phyloP scores from a whole-genome alignment of 2,113 vertebrate species.

The Oreochromis spilurus region DNA sequence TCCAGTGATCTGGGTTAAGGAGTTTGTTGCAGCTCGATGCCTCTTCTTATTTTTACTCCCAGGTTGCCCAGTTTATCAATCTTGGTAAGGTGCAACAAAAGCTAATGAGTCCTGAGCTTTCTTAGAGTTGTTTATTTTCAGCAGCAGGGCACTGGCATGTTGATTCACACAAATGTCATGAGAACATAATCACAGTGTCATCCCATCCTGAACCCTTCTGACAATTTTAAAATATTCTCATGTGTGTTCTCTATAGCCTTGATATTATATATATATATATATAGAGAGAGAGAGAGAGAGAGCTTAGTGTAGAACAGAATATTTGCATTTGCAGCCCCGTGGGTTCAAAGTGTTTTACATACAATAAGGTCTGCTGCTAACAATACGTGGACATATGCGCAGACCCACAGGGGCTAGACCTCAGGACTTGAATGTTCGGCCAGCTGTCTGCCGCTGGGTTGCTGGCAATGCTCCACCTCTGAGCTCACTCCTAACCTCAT shows the following conservation, averaged over 20 bases:
- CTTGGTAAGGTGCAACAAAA: background rate
- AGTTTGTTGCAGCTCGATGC: background rate
- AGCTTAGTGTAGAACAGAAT: background rate
- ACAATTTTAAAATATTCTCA: background rate
- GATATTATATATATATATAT: too few relatives aligned
- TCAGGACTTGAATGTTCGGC: slow-evolving; percentile 24
- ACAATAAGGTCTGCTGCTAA: slow-evolving; percentile 2
- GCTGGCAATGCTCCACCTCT: slow-evolving; percentile 46
- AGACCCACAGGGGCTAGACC: slow-evolving; percentile 1
- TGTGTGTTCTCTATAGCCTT: background rate
- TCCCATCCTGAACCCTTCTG: too few relatives aligned
- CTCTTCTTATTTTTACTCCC: background rate
- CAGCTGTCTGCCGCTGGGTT: slow-evolving; percentile 58
- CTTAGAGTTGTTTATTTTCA: background rate
- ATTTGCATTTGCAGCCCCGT: background rate
- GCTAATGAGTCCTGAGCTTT: background rate
- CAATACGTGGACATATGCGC: slow-evolving; percentile 31
- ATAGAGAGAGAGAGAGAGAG: too few relatives aligned
- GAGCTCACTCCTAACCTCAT: slow-evolving; percentile 38
- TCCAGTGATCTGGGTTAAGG: background rate
- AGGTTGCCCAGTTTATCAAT: background rate
- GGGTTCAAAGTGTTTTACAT: background rate
- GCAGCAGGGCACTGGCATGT: too few relatives aligned
- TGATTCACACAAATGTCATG: background rate
- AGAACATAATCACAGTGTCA: background rate